Conservation (phyloP, 2,113 vertebrate species). For the Pollimyrus isidori region DNA sequence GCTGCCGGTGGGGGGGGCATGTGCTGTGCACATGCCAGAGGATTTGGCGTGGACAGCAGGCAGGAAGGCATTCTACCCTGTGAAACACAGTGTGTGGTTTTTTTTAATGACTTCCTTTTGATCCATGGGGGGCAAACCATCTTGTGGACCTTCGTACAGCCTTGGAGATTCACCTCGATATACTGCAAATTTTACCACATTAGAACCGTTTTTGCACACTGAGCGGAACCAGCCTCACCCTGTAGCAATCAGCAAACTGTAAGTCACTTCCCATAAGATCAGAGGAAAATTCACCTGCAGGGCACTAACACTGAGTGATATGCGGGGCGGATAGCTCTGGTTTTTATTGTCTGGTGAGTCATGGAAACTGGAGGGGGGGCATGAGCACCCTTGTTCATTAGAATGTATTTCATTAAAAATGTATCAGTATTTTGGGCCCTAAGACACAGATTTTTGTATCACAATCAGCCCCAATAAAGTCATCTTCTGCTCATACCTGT, state of each 20-base stretch:
- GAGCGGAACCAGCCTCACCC: not conserved
- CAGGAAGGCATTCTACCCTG: not conserved
- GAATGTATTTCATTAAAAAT: not conserved
- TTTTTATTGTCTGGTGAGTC: not conserved
- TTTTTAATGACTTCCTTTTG: not conserved
- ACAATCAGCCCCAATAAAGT: not conserved
- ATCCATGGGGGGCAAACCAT: not conserved
- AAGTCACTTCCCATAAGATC: not conserved
- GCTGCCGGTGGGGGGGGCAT: not conserved
- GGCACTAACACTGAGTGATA: not conserved
- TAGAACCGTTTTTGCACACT: not conserved
- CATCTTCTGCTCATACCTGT: not conserved
- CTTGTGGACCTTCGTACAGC: not conserved
- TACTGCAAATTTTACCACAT: not conserved
- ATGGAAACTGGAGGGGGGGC: not conserved
- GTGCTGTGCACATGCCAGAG: not conserved
- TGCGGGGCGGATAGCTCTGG: not conserved
- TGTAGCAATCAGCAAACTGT: not conserved
- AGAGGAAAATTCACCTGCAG: not conserved
- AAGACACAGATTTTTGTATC: not conserved
- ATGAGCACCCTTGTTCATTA: not conserved
- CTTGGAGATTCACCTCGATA: not conserved
- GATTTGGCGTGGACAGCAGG: no score
- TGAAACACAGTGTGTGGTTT: not conserved
- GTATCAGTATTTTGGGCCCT: not conserved